Base-by-base conservation (phyloP, 2,797 vertebrate species). In the Scolopax bukidnonensis region DNA sequence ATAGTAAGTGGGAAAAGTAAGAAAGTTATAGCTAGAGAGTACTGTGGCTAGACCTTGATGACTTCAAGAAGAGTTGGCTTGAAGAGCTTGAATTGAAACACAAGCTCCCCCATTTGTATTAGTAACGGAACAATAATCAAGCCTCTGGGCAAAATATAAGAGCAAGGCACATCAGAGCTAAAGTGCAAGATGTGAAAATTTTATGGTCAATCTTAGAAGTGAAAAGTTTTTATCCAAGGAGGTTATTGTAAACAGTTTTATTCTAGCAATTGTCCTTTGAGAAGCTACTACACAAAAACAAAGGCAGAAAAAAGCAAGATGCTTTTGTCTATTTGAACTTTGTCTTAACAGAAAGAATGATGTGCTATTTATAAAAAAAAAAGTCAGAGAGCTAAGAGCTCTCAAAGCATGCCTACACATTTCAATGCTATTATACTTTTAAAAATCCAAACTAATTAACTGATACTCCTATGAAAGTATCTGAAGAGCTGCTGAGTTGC, bases 181-280 rank as follows among this genome's bases (percentile, higher is more conserved):
- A 87, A 94, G 85, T 67, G 80, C 59, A 76, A 88, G 74, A 91
- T 0, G 36, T 65, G 60, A 82, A 90, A 87, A 85, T 56, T 59
- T 82, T 93, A 69, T 83, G 53, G 53, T 90, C 48, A 60, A 2
- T 79, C 82, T 88, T 90, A 67, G 33, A 79, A 82, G 56, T 79
- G 63, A 89, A 87, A 77, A 77, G 68, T 90, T 95, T 92, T 93
- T 85, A 61, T 81, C 47, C 65, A 50, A 93, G 67, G 33, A 84
- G 33, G 69, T 76, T 91, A 86, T 36, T 89, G 80, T 95, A 93
- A 90, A 89, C 64, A 90, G 68, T 74, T 86, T 94, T 94, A 79
- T 95, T 96, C 95, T 89, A 87, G 86, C 24, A 94, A 43, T 23
- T 83, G 82, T 77, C 80, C 84, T 95, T 89, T 91, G 50, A 96